Percentiles rank a stretch among this genome's conserved stretches.
phyloP scores from a whole-genome alignment of 2,888 invertebrate species.

The Caenorhabditis sp. region DNA sequence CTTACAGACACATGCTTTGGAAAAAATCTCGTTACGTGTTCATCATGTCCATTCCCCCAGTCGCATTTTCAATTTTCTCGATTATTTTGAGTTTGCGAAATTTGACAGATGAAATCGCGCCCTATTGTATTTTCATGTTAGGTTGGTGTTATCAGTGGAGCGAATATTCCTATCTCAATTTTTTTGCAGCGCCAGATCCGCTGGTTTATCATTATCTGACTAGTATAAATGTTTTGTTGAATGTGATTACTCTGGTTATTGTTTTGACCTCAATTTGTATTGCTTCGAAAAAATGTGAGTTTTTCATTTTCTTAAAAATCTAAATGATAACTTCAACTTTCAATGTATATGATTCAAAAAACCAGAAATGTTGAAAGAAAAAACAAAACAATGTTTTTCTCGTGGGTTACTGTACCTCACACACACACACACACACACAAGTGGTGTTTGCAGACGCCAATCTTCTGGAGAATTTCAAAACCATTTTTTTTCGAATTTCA shows the following conservation, averaged over 20 bases:
- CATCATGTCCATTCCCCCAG: conserved; percentile 22
- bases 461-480: too few species aligned
- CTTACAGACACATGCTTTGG: conserved; percentile 38
- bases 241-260: conserved; percentile 18
- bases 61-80: conserved; percentile 14
- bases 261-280: conserved; percentile 15
- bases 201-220: conserved; percentile 26
- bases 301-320: too few species aligned
- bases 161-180: too few species aligned
- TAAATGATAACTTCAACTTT: not conserved
- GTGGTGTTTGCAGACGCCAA: too few species aligned
- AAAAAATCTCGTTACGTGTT: conserved; percentile 27
- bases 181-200: conserved; percentile 31
- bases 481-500: too few species aligned
- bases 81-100: conserved; percentile 19
- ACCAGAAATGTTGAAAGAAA: too few species aligned
- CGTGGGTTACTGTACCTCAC: too few species aligned
- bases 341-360: too few species aligned
- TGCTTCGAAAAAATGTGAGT: conserved; percentile 30
- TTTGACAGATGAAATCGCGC: conserved; percentile 29
- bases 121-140: conserved; percentile 32
- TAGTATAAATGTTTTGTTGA: conserved; percentile 15
- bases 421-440: too few species aligned
- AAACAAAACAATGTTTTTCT: too few species aligned
- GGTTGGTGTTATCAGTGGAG: conserved; percentile 10